Evolutionary conservation across 2,113 vertebrate genomes (phyloP).

Genomic region (Myanophis thanlyinensis): DNA sequence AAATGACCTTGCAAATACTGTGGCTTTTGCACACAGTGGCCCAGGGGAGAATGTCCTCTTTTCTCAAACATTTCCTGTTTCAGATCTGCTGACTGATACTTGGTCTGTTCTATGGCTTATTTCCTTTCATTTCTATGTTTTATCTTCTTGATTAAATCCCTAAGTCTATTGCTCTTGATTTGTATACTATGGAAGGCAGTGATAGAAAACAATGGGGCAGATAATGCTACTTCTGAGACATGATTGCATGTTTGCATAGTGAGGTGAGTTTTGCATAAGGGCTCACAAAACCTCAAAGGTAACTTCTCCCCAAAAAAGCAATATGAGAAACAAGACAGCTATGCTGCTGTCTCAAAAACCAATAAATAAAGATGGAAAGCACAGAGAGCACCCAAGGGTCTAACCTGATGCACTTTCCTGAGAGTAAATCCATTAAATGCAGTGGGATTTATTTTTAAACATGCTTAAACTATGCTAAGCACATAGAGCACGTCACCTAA

Average conservation of each 20-base stretch:
- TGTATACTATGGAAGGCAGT: background rate
- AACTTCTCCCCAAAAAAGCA: background rate
- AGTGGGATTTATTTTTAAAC: background rate
- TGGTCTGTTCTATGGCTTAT: background rate
- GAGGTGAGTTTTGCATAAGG: background rate
- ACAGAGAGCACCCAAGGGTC: background rate
- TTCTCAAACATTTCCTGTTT: background rate
- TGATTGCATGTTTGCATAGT: background rate
- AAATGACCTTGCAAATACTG: background rate
- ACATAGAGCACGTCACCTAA: background rate
- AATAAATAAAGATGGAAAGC: background rate
- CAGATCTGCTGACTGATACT: background rate
- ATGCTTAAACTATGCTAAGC: background rate
- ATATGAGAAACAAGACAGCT: background rate
- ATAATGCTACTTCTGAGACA: background rate
- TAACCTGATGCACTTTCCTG: background rate
- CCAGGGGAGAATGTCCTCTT: background rate
- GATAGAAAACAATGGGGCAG: background rate
- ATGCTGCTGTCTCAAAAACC: background rate
- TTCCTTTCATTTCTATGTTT: background rate
- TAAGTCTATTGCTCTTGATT: background rate
- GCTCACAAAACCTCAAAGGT: background rate
- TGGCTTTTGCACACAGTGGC: background rate
- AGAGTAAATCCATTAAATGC: background rate
- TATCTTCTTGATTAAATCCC: background rate